A percentile compares a stretch with the other conserved stretches of the same genome.
Conservation (phyloP, 2,797 vertebrate genomes). For the Myoxocephalus aenaeus region DNA sequence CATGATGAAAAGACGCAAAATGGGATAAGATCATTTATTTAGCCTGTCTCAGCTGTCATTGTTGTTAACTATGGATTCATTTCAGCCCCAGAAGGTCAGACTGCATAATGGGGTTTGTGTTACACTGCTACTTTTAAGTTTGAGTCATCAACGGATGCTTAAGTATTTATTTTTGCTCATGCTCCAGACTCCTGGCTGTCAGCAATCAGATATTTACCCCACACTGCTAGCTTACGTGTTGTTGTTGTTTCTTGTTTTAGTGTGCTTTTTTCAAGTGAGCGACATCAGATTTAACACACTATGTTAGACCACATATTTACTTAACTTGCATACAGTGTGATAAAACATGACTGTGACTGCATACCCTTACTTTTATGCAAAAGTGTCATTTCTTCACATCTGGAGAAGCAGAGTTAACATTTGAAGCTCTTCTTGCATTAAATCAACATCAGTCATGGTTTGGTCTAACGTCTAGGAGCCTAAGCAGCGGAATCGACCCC, state of each 20-base stretch:
- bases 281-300: background rate
- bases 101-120: slow-evolving; percentile 32
- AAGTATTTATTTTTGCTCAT: slow-evolving; percentile 18
- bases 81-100: slow-evolving; percentile 32
- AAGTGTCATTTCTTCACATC: background rate
- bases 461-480: slow-evolving; percentile 1
- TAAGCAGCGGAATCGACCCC: background rate
- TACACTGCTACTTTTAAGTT: slow-evolving; percentile 35
- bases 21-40: background rate
- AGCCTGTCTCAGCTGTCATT: background rate
- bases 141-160: slow-evolving; percentile 8
- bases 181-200: slow-evolving; percentile 3
- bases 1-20: background rate
- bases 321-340: background rate
- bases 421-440: background rate
- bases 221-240: background rate
- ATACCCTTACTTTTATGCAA: slow-evolving; percentile 11
- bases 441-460: slow-evolving; percentile 19
- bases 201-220: background rate
- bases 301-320: background rate
- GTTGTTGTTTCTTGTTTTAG: too few species aligned
- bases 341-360: slow-evolving; percentile 13
- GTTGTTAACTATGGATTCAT: background rate
- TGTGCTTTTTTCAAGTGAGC: background rate
- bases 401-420: slow-evolving; percentile 6